Conservation (phyloP, 2,797 vertebrate species). For the Bradypodion ventrale region DNA sequence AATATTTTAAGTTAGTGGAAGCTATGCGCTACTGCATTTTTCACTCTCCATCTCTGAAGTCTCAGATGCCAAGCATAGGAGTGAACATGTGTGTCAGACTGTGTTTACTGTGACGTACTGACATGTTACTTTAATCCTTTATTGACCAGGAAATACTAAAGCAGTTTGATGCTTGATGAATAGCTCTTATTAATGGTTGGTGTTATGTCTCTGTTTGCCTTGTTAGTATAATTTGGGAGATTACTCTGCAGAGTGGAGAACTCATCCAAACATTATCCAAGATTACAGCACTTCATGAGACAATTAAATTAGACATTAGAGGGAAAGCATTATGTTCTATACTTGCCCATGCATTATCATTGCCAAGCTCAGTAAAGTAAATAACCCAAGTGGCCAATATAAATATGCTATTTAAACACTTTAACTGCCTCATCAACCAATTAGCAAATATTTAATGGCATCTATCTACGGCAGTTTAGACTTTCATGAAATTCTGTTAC, state of each 20-base stretch:
- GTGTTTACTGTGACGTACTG: not conserved
- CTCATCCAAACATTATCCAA: constrained; percentile 26
- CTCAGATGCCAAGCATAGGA: not conserved
- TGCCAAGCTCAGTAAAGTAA: constrained; percentile 15
- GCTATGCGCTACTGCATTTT: not conserved
- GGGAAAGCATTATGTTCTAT: not conserved
- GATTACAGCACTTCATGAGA: constrained; percentile 44
- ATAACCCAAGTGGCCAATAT: constrained; percentile 27
- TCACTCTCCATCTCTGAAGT: not conserved
- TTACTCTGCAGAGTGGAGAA: constrained; percentile 28
- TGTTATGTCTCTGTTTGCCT: constrained; percentile 18
- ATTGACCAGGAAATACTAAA: not conserved
- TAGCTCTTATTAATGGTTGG: not conserved
- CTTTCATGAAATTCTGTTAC: not conserved
- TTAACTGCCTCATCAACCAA: constrained; percentile 47
- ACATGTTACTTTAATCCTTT: constrained; percentile 13
- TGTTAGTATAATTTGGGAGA: constrained; percentile 7
- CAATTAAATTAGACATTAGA: constrained; percentile 25
- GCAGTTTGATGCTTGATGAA: not conserved
- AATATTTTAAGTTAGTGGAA: not conserved
- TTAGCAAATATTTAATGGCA: constrained; percentile 51
- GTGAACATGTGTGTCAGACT: not conserved
- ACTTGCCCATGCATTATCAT: constrained; percentile 17
- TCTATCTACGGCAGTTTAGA: not conserved
- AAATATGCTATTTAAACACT: constrained; percentile 41